Percentiles rank a stretch among this genome's conserved stretches.
Evolutionary conservation across 2,113 vertebrate genomes (phyloP).

Genomic region (Dasyprocta punctata): DNA sequence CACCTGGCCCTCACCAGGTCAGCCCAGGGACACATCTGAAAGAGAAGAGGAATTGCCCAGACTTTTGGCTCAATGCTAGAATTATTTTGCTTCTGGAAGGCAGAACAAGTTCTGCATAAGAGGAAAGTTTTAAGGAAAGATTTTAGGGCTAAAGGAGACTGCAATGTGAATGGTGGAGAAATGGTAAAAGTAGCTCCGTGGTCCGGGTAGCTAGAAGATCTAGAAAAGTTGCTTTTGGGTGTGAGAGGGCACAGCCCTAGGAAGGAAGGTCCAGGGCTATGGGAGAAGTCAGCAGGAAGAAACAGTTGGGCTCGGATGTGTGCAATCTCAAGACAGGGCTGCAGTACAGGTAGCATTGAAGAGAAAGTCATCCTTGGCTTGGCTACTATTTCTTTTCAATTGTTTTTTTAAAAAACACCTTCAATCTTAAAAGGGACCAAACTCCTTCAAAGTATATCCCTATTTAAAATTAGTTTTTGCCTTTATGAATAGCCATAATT

Average conservation of each 20-base stretch:
- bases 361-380: background rate
- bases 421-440: too few relatives aligned
- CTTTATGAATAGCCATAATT: too few relatives aligned
- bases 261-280: rapidly evolving
- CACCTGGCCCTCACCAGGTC: background rate
- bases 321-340: background rate
- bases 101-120: background rate
- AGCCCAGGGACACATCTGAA: background rate
- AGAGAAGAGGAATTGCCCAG: background rate
- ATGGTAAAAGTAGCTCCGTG: background rate
- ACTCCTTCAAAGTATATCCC: too few relatives aligned
- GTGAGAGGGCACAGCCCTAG: background rate
- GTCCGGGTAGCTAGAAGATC: background rate
- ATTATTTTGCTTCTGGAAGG: background rate
- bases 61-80: background rate
- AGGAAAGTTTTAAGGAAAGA: background rate
- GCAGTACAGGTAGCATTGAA: rapidly evolving
- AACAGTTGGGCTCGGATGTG: rapidly evolving
- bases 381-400: background rate
- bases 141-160: background rate
- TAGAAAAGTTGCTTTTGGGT: background rate
- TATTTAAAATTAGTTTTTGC: too few relatives aligned
- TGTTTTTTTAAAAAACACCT: too few relatives aligned
- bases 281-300: background rate
- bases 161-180: background rate